Evolutionary conservation across 2,113 vertebrate species (phyloP).

Genomic region (Neolamprologus variostigma): DNA sequence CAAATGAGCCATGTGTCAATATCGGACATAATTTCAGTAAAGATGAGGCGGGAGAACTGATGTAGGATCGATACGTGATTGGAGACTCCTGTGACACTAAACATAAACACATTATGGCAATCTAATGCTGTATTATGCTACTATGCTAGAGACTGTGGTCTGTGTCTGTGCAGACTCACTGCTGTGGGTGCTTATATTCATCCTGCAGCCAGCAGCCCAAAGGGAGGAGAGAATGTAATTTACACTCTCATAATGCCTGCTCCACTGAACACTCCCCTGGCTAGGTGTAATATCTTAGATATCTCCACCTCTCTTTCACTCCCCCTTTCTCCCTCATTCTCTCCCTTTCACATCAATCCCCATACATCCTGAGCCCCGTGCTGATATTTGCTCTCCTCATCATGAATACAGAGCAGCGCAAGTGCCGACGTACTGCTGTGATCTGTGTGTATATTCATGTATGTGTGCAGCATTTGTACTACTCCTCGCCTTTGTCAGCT

Average conservation of each 20-base stretch:
- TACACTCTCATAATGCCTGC: slow-evolving; percentile 59
- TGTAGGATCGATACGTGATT: slow-evolving; percentile 1
- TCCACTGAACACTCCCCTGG: slow-evolving; percentile 49
- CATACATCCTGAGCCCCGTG: slow-evolving; percentile 1
- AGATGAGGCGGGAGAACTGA: background rate
- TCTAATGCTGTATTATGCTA: slow-evolving; percentile 13
- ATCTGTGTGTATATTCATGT: slow-evolving; percentile 5
- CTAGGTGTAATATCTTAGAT: slow-evolving; percentile 58
- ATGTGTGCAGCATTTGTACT: slow-evolving; percentile 7
- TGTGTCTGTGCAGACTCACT: slow-evolving; percentile 1
- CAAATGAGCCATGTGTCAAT: slow-evolving; percentile 32
- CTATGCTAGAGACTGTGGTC: slow-evolving; percentile 13
- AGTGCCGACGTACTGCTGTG: slow-evolving; percentile 21
- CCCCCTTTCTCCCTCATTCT: background rate
- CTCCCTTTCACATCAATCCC: background rate
- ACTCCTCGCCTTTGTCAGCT: background rate
- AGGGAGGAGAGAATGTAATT: slow-evolving; percentile 58
- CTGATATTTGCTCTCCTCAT: slow-evolving; percentile 40
- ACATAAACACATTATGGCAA: slow-evolving; percentile 3
- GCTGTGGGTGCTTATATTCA: slow-evolving; percentile 53
- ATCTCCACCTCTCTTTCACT: slow-evolving; percentile 25
- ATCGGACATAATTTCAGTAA: slow-evolving; percentile 24
- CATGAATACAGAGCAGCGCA: slow-evolving; percentile 57
- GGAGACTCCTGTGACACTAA: slow-evolving; percentile 13
- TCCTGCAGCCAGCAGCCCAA: slow-evolving; percentile 36